Evolutionary conservation across 1,140 invertebrate species (phyloP), one percentile per base, ranked within the genome.

Genomic region (Drosophila fuyamai): DNA sequence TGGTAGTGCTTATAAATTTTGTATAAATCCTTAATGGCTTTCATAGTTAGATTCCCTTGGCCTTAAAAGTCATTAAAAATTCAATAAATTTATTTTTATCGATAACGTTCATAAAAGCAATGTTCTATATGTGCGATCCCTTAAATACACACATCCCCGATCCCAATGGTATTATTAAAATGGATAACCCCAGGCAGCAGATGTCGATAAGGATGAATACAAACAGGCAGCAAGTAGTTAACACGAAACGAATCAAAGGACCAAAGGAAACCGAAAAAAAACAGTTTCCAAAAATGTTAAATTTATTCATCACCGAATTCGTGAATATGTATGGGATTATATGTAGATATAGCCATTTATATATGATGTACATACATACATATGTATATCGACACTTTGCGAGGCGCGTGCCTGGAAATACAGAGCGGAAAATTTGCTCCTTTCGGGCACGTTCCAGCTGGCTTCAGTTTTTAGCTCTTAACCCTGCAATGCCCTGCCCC

Each of bases 371-470:
- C n/a, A 9, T 4, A 44, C n/a, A 9, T 4, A 13, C 41, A 0
- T 60, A 1, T 38, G 16, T 23, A 23, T 62, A 56, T 18, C 16
- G 35, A 23, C 32, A 38, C 9, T 35, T 32, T 16, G 6, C 4
- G 18, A 59, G 55, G 44, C 61, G 61, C 61, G 61, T 63, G 61
- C 55, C 60, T 43, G 51, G 12, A 56, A 62, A 62, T 57, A 10
- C 7, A 29, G 9, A 41, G 54, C 50, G 36, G 51, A 10, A 59
- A 59, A 59, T 40, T 61, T 23, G 16, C 55, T 61, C 38, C 23
- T 66, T 68, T 67, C 67, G 63, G 66, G 48, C 66, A 61, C 59
- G 59, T 70, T 70, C 53, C 67, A 71, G 63, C 63, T 67, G 61
- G 60, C 61, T 65, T 48, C 29, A 32, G 55, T 10, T 38, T 38